Percentiles rank a stretch among this genome's conserved stretches.
phyloP scores from a whole-genome alignment of 2,113 vertebrate species.

The Benitochromis conjunctus region DNA sequence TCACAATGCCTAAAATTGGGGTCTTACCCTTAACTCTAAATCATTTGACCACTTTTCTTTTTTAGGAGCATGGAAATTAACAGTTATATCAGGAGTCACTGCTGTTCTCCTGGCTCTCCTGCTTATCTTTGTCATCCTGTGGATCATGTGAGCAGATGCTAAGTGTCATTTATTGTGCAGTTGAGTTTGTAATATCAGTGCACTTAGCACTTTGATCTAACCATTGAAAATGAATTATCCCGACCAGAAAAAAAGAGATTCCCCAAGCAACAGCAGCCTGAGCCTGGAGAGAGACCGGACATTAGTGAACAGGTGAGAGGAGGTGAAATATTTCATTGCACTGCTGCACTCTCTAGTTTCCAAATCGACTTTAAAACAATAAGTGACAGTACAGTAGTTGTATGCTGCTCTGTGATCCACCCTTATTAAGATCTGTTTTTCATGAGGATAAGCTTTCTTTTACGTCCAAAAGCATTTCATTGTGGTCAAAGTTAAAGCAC shows the following conservation, averaged over 20 bases:
- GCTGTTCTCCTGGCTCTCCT: neutral
- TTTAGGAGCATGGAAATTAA: neutral
- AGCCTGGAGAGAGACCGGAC: neutral
- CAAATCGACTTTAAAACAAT: neutral
- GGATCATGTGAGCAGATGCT: neutral
- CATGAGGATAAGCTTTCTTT: accelerated
- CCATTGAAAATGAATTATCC: neutral
- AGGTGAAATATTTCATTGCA: neutral
- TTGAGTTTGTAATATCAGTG: neutral
- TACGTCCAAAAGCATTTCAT: neutral
- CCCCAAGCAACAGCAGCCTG: neutral
- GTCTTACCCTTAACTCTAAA: neutral
- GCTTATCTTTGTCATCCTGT: neutral
- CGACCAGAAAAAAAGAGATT: neutral
- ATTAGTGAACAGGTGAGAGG: neutral
- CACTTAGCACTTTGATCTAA: neutral
- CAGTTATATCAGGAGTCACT: neutral
- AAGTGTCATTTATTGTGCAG: neutral
- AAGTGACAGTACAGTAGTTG: neutral
- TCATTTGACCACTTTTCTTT: neutral
- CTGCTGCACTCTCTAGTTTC: accelerated
- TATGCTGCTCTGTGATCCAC: neutral
- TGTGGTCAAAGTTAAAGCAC: neutral
- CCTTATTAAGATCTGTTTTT: neutral
- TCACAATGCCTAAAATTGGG: neutral